These are phyloP conservation scores for Mystacornis crossleyi DNA, from an alignment of 2,113 vertebrate genomes.

Conservation along the genomic window DNA sequence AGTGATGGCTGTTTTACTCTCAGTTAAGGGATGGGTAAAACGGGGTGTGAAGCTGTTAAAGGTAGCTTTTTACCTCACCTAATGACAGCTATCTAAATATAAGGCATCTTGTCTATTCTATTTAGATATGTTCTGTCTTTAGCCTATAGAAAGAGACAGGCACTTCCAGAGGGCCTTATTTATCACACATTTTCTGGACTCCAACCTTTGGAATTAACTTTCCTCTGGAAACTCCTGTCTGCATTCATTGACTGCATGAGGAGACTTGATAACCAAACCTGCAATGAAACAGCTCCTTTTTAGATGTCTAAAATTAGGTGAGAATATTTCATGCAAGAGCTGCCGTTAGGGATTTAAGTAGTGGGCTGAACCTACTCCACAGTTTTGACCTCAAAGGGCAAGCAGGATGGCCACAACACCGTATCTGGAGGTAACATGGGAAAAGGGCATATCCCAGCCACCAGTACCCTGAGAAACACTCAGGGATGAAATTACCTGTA, in stretches of 20 bases:
- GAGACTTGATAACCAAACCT: neutral
- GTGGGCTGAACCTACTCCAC: neutral
- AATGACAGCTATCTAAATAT: neutral
- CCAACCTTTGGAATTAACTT: neutral
- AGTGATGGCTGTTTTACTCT: neutral
- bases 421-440: neutral
- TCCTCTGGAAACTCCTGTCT: neutral
- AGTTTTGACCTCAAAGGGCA: neutral
- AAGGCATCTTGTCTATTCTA: neutral
- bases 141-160: neutral
- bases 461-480: fast-evolving
- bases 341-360: neutral
- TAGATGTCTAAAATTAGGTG: neutral
- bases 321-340: neutral
- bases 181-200: neutral
- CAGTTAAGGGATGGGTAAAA: neutral
- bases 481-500: neutral
- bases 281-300: neutral
- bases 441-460: neutral
- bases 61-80: neutral
- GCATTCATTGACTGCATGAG: neutral
- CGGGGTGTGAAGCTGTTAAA: neutral
- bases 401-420: neutral
- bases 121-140: neutral
- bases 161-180: neutral